Evolutionary conservation across 37 sponge, comb jelly and placozoan species (phyloP).

Genomic region (Spongilla lacustris): DNA sequence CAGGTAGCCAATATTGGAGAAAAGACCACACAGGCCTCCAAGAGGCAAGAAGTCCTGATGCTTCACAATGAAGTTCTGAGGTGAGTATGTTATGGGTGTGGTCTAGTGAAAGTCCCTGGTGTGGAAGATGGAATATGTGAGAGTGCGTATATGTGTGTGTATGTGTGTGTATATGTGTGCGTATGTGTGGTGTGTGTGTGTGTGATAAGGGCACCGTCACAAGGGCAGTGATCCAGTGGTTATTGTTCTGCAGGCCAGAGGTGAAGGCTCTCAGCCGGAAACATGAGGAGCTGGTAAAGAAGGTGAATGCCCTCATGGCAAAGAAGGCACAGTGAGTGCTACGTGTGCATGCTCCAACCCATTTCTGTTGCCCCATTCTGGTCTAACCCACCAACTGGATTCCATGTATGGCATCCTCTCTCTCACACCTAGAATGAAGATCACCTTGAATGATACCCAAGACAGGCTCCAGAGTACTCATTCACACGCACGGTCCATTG

Average conservation of each 20-base stretch:
- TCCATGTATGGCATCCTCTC: no score
- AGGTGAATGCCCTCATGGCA: slow-evolving; percentile 39
- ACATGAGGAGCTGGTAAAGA: slow-evolving; percentile 47
- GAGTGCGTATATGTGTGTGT: no score
- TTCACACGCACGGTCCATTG: slow-evolving; percentile 8
- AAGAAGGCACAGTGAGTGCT: slow-evolving; percentile 46
- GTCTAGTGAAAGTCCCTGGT: not conserved
- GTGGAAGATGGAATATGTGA: not conserved
- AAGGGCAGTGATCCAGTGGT: not conserved
- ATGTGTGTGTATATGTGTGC: not conserved
- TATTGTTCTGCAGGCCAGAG: slow-evolving; percentile 23
- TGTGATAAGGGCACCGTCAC: no score
- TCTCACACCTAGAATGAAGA: slow-evolving; percentile 40
- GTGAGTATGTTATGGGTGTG: slow-evolving; percentile 25
- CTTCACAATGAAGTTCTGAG: slow-evolving; percentile 66
- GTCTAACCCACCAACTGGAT: no score
- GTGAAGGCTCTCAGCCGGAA: slow-evolving; percentile 10
- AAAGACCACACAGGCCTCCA: not conserved
- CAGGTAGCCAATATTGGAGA: slow-evolving; percentile 27
- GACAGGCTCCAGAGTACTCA: slow-evolving; percentile 28
- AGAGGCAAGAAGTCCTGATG: slow-evolving; percentile 38
- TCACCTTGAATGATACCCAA: slow-evolving; percentile 42
- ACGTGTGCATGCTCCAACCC: no score
- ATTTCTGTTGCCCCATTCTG: no score
- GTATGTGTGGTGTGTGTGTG: not conserved